Evolutionary conservation across 2,888 invertebrate species (phyloP), one percentile per base, ranked within the genome.

Genomic region (Drosophila yooni): DNA sequence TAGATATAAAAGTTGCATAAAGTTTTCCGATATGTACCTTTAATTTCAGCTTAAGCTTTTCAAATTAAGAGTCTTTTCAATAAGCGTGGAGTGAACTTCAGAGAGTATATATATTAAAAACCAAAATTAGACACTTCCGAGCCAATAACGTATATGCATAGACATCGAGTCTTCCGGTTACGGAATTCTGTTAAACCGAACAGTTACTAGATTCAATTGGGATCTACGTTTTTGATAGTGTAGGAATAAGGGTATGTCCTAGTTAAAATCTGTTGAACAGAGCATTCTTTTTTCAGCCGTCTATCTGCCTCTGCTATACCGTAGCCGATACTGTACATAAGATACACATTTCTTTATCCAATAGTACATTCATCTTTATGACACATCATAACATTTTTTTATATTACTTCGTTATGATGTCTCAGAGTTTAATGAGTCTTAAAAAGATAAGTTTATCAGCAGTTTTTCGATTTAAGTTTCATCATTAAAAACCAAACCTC

Each of bases 401-500:
- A 18, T 38, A 38, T 38, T 7, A 38, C 7, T 21, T 21, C 21
- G 21, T 21, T 60, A 63, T 48, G 40, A 33, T 5, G n/a, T 13
- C 18, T n/a, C n/a, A 10, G 25, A 34, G 48, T 53, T 27, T 54
- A 38, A 54, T 54, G 5, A 48, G 15, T 38, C 21, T 25, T 27
- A 11, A 38, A 67, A 27, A 18, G 21, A 3, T 34, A 13, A 18
- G 18, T 38, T 33, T 70, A 27, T 50, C 50, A 40, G 53, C 13
- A 51, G 4, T 34, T 36, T 25, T 48, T 25, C 1, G 48, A 18
- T 48, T 48, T 48, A 27, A 48, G 8, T 38, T 13, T 36, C 18
- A 60, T 53, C 38, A 25, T n/a, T 34, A n/a, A 38, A 54, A n/a
- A 29, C 15, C 69, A 50, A 38, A 69, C 74, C 75, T 66, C 59